Evolutionary conservation across 53 echinoderm and acorn worm genomes (phyloP), one percentile per base, ranked within the genome.

Genomic region (Holothuria scabra): DNA sequence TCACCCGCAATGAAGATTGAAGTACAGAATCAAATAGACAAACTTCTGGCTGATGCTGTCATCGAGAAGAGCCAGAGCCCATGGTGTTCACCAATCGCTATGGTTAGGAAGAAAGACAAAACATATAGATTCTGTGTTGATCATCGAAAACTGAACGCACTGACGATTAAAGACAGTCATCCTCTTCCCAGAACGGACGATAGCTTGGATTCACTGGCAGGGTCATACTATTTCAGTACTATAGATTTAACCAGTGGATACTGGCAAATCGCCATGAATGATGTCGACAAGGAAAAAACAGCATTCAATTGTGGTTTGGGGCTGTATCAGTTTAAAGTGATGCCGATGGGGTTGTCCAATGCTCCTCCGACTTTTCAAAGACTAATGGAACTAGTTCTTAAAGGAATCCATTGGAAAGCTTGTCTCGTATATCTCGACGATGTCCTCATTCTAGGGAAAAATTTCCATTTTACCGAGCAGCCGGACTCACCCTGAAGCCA

Each of bases 361-460:
- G 87, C 87, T 24, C 79, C 83, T 0, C 82, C 90, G 2, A 94
- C 94, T 3, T 94, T 91, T 52, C 86, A 88, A 31, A 66, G 89
- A 0, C 68, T 94, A 0, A 91, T 94, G 91, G 83, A 91, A 38
- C 76, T 74, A 41, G 67, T 94, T 18, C 46, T 93, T 1, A 74
- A 60, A 59, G 88, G 83, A n/a, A 30, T 91, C 2, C 87, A 86
- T 26, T 87, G 89, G 86, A 78, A 67, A 9, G 71, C 88, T 35
- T 79, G 79, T 56, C 62, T 88, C 4, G 84, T 91, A 0, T 91
- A 94, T 32, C 69, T 94, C 0, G 91, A 91, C 59, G 94, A 91
- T 79, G 38, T 30, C 58, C 67, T 11, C n/a, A n/a, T 91, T 94
- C 32, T 34, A 79, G 0, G 84, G 91, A 4, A 21, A 8, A 35